These are phyloP conservation scores for Pseudocheirus occidentalis DNA, from an alignment of 2,797 vertebrate species.

Conservation along the genomic window DNA sequence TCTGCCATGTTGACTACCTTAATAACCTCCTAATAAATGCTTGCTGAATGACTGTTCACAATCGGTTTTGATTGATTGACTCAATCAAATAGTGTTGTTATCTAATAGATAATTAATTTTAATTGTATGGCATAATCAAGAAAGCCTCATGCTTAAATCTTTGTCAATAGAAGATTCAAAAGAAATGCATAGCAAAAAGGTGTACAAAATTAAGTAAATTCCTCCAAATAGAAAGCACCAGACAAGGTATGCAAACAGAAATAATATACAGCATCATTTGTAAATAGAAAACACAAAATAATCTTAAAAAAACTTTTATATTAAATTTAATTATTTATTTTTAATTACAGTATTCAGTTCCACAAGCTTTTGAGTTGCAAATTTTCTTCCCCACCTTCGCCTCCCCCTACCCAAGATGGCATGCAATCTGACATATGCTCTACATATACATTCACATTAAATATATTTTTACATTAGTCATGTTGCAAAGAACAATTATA, in stretches of 20 bases:
- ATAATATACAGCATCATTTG: neutral
- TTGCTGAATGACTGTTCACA: neutral
- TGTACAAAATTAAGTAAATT: neutral
- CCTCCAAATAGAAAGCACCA: neutral
- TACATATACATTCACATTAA: too few relatives aligned
- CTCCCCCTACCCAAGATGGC: too few relatives aligned
- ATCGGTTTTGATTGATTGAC: neutral
- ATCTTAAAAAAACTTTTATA: too few relatives aligned
- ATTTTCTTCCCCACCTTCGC: too few relatives aligned
- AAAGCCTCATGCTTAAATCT: neutral
- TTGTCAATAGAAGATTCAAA: neutral
- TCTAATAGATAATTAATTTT: neutral
- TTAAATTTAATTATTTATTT: too few relatives aligned
- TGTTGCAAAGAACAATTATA: too few relatives aligned
- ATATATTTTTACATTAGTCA: too few relatives aligned
- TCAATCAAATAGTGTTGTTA: neutral
- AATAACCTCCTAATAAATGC: neutral
- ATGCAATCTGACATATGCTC: too few relatives aligned
- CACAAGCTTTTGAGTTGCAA: too few relatives aligned
- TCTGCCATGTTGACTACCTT: neutral
- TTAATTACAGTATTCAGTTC: too few relatives aligned
- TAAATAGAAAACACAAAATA: neutral
- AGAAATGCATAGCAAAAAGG: neutral
- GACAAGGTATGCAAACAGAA: neutral
- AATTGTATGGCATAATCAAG: neutral